Base-by-base conservation (phyloP, 2,888 invertebrate species). In the Oxycera nigricornis region DNA sequence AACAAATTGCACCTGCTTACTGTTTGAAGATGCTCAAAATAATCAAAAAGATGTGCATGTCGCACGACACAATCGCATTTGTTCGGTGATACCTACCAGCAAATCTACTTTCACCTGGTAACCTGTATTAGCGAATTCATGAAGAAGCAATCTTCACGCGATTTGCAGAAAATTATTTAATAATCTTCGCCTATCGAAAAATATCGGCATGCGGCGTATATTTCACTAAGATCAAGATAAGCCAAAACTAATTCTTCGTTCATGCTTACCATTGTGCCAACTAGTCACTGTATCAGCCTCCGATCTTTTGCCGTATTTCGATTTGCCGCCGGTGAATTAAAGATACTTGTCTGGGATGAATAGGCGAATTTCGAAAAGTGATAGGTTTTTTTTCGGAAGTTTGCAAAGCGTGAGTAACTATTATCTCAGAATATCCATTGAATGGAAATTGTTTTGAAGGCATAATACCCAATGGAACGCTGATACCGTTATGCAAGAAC, bases 391-490 rank as follows among this genome's bases (percentile, higher is more conserved):
- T 39, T n/a, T 17, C 35, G 62, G 17, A 30, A 55, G 24, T 26
- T 67, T 70, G 11, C 31, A 30, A 31, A 70, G 70, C 52, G 55
- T 70, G 70, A 31, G 70, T 55, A 52, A 39, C 7, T 20, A 70
- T 70, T 55, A 70, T 52, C 31, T 55, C 30, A 41, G 41, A 65
- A 24, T 39, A 65, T 65, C 26, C 11, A 20, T 20, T 30, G 59
- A 35, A 65, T n/a, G 14, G 65, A 65, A 30, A 62, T 62, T 62
- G 62, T 35, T 31, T 14, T 65, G 6, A 59, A 59, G n/a, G 30
- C 30, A 22, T 28, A 59, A 59, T 59, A 4, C 22, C n/a, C 30
- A 30, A 30, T 30, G 59, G 30, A 30, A 59, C 30, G n/a, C n/a
- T n/a, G 59, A 28, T 28, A 11, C 3, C 6, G 59, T 59, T 59